phyloP scores from a whole-genome alignment of 35 echinoderm and acorn worm species.

The Hemicentrotus pulcherrimus region DNA sequence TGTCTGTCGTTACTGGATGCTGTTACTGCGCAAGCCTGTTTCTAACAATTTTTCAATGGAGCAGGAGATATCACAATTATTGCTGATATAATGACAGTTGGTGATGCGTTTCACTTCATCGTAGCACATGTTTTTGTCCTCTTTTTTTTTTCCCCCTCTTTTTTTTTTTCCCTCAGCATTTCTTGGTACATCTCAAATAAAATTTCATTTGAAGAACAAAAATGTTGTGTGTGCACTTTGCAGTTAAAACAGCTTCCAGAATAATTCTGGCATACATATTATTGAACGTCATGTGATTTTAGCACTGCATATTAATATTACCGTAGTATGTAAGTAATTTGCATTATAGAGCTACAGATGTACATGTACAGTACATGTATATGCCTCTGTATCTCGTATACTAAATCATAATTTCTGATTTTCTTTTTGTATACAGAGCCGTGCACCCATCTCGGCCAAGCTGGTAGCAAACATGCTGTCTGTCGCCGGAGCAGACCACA shows the following conservation, averaged over 20 bases:
- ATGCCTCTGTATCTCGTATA: not conserved
- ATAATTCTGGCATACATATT: too few relatives aligned
- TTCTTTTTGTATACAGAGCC: constrained; percentile 66
- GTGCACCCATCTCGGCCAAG: constrained; percentile 97
- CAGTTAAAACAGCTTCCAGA: too few relatives aligned
- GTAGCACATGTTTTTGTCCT: not conserved
- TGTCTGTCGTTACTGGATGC: not conserved
- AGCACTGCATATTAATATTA: too few relatives aligned
- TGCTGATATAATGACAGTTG: not conserved
- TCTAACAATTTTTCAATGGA: not conserved
- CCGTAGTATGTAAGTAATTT: too few relatives aligned
- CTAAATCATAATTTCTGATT: not conserved
- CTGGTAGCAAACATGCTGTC: constrained; percentile 98
- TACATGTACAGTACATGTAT: too few relatives aligned
- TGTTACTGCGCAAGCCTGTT: not conserved
- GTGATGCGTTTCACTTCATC: not conserved
- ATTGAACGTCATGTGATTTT: too few relatives aligned
- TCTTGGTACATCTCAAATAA: too few relatives aligned
- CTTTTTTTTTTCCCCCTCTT: too few relatives aligned
- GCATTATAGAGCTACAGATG: too few relatives aligned
- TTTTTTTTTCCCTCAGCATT: too few relatives aligned
- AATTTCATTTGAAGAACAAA: too few relatives aligned
- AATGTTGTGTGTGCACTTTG: too few relatives aligned
- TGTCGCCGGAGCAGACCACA: constrained; percentile 97
- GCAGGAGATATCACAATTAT: not conserved